Percentiles rank a stretch among this genome's conserved stretches.
phyloP scores from a whole-genome alignment of 2,888 invertebrate species.

The Hypomecis punctinalis region DNA sequence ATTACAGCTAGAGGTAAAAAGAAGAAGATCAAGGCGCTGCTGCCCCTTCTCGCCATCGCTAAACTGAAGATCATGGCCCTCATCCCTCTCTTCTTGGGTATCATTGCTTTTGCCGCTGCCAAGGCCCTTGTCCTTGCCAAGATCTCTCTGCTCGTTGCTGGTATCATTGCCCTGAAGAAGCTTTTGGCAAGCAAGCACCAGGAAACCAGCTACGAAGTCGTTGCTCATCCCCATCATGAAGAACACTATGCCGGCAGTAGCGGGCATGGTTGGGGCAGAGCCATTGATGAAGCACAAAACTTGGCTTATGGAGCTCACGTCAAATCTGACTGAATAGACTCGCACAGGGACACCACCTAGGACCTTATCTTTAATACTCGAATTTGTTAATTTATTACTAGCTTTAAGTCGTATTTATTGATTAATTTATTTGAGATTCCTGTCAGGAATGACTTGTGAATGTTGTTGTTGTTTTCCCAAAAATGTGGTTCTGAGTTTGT shows the following conservation, averaged over 20 bases:
- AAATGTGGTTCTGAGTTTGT: slow-evolving; percentile 77
- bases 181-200: slow-evolving; percentile 89
- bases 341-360: slow-evolving; percentile 53
- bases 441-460: slow-evolving; percentile 62
- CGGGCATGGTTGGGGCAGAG: slow-evolving; percentile 88
- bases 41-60: slow-evolving; percentile 90
- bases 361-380: slow-evolving; percentile 49
- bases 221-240: slow-evolving; percentile 87
- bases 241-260: slow-evolving; percentile 80
- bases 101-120: slow-evolving; percentile 92
- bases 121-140: slow-evolving; percentile 94
- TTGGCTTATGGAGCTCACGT: slow-evolving; percentile 86
- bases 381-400: slow-evolving; percentile 66
- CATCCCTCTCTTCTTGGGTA: slow-evolving; percentile 90
- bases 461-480: slow-evolving; percentile 76
- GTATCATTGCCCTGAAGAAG: slow-evolving; percentile 88
- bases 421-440: slow-evolving; percentile 70
- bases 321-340: slow-evolving; percentile 66
- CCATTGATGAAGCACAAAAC: slow-evolving; percentile 82
- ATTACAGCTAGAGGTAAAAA: slow-evolving; percentile 91
- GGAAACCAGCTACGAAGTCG: slow-evolving; percentile 91
- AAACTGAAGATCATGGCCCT: slow-evolving; percentile 92
- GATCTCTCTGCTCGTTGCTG: slow-evolving; percentile 91
- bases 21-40: slow-evolving; percentile 90
- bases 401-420: slow-evolving; percentile 75